These are phyloP conservation scores for Lucinisca nassula DNA, from an alignment of 2,888 invertebrate genomes.

Conservation along the genomic window DNA sequence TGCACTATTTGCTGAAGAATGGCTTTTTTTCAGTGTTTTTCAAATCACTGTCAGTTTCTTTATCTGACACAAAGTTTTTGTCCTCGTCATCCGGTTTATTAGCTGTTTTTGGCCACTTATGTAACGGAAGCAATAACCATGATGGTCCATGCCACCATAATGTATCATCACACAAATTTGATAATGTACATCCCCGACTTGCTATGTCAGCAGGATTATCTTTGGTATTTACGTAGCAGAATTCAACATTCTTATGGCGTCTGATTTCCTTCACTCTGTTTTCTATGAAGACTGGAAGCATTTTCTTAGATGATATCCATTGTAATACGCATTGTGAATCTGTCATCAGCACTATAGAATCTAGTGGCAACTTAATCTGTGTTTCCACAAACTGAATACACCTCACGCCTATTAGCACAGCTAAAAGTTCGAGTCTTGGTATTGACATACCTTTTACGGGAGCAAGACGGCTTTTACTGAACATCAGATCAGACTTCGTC, in stretches of 20 bases:
- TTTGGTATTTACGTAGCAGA: slow-evolving; percentile 3
- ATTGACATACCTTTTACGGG: slow-evolving; percentile 42
- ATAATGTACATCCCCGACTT: too few relatives aligned
- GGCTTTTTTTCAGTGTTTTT: not conserved
- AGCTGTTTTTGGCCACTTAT: too few relatives aligned
- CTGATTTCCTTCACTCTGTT: slow-evolving; percentile 38
- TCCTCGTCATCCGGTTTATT: too few relatives aligned
- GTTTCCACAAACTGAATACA: not conserved
- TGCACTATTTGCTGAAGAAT: not conserved
- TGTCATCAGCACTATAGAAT: not conserved
- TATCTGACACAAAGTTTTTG: not conserved
- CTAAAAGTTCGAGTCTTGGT: slow-evolving; percentile 38
- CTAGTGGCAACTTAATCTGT: not conserved
- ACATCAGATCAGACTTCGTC: slow-evolving; percentile 18
- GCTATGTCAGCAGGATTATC: slow-evolving; percentile 30
- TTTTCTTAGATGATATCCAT: slow-evolving; percentile 19
- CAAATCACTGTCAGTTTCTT: not conserved
- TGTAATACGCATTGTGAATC: slow-evolving; percentile 25
- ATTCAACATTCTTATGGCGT: not conserved
- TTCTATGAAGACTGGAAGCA: slow-evolving; percentile 2
- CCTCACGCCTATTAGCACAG: not conserved
- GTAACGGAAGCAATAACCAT: too few relatives aligned
- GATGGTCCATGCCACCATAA: too few relatives aligned
- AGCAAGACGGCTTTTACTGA: slow-evolving; percentile 42
- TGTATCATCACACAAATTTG: too few relatives aligned